Conservation (phyloP, 2,113 vertebrate species). For the Alces alces region DNA sequence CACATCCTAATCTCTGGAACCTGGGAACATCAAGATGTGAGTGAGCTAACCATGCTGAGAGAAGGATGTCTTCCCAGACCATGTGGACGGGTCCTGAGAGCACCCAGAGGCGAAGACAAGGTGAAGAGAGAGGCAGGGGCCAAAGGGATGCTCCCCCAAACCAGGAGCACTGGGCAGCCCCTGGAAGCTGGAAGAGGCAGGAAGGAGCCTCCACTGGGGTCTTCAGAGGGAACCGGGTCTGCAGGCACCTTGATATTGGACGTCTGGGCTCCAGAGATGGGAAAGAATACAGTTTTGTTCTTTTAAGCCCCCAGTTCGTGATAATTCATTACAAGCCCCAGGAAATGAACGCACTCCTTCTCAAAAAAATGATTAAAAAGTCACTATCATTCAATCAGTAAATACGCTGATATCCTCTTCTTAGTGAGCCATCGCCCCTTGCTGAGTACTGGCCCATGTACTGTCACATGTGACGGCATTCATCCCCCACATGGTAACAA, state of each 20-base stretch:
- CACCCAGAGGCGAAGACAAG: fast-evolving
- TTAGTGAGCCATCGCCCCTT: fast-evolving
- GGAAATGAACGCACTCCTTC: neutral
- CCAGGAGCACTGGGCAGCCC: fast-evolving
- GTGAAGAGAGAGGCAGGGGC: fast-evolving
- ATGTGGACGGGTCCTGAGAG: neutral
- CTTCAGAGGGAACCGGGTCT: neutral
- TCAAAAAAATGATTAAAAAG: neutral
- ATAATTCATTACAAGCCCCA: neutral
- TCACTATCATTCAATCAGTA: fast-evolving
- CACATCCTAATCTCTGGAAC: neutral
- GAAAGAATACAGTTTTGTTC: neutral
- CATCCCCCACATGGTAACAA: fast-evolving
- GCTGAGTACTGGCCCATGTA: fast-evolving
- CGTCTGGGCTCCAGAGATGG: neutral
- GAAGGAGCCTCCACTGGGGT: no score
- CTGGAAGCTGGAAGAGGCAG: neutral
- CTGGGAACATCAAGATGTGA: fast-evolving
- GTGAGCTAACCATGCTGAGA: no score
- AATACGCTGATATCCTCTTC: fast-evolving
- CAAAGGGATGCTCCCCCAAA: fast-evolving
- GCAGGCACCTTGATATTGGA: no score
- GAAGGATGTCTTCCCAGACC: fast-evolving
- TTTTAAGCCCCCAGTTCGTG: neutral
- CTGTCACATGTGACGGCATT: fast-evolving